phyloP scores from a whole-genome alignment of 2,113 vertebrate species.

The pig (Sus scrofa) region DNA sequence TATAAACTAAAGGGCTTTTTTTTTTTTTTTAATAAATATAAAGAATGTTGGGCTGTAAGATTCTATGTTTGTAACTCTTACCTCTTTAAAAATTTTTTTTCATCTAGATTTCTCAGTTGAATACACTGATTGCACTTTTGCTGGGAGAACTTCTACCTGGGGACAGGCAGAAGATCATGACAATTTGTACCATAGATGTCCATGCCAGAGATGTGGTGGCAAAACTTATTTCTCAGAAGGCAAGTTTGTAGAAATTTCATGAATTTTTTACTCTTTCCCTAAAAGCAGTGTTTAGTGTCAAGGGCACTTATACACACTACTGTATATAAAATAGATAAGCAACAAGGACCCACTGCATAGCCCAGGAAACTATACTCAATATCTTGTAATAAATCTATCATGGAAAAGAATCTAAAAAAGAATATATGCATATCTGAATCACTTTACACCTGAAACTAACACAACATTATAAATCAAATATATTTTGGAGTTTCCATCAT shows the following conservation, averaged over 20 bases:
- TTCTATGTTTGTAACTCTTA: not conserved
- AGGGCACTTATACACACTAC: not conserved
- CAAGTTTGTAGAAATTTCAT: slow-evolving; percentile 34
- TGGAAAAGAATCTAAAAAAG: too few relatives aligned
- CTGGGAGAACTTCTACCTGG: slow-evolving; percentile 89
- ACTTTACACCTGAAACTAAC: too few relatives aligned
- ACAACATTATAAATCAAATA: too few relatives aligned
- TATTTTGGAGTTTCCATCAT: too few relatives aligned
- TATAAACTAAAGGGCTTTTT: not conserved
- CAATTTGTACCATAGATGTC: slow-evolving; percentile 90
- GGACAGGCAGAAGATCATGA: slow-evolving; percentile 92
- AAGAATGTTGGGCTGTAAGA: not conserved
- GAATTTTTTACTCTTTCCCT: not conserved
- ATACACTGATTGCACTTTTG: slow-evolving; percentile 89
- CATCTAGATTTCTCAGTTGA: slow-evolving; percentile 91
- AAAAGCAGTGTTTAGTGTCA: not conserved
- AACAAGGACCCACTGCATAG: too few relatives aligned
- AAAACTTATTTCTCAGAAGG: slow-evolving; percentile 91
- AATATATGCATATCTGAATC: too few relatives aligned
- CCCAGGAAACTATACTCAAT: too few relatives aligned
- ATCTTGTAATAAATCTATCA: too few relatives aligned
- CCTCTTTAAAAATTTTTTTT: slow-evolving; percentile 30
- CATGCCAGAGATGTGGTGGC: slow-evolving; percentile 90
- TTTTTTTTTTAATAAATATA: not conserved
- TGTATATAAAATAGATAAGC: too few relatives aligned